Evolutionary conservation across 2,113 vertebrate genomes (phyloP), one percentile per base, ranked within the genome.

Genomic region (Syngnathoides biaculeatus): DNA sequence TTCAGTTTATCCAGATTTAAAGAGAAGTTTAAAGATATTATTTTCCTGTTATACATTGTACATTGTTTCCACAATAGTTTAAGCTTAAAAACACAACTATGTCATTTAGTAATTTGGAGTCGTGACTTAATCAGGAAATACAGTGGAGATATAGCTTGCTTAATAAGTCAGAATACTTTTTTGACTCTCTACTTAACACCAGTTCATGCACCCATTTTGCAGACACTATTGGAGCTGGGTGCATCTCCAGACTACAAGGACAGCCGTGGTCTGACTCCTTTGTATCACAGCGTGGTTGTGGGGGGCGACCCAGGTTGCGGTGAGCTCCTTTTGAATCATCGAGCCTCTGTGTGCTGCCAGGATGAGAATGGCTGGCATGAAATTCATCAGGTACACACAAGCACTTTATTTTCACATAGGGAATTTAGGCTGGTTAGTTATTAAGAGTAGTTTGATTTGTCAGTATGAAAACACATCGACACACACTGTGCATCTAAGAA

Each of bases 301-400:
- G 97, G 96, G 0, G 97, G 96, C 0, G 96, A 98, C 70, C 95
- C 97, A 0, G 92, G 91, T 83, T 99, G 96, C 92, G 98, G 97
- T 0, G 95, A 99, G 68, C 91, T 98, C 1, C 79, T 99, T 1
- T 93, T 99, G 0, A 93, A 93, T 0, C 93, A 96, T 56, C 94
- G 93, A 0, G 94, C 96, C 3, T 69, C 87, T 0, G 92, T 98
- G 69, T 90, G 94, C 74, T 97, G 95, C 88, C 91, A 86, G 77
- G 96, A 99, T 2, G 96, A 98, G 82, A 98, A 98, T 0, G 97
- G 97, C 77, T 98, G 97, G 97, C 94, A 97, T 0, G 96, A 99
- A 79, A 92, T 97, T 38, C 97, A 99, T 84, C 97, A 99, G 95
- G 97, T 98, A 70, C 0, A 81, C 59, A 47, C 62, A 38, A 53